phyloP scores from a whole-genome alignment of 2,888 invertebrate genomes.

The Trissoscelio sp. region DNA sequence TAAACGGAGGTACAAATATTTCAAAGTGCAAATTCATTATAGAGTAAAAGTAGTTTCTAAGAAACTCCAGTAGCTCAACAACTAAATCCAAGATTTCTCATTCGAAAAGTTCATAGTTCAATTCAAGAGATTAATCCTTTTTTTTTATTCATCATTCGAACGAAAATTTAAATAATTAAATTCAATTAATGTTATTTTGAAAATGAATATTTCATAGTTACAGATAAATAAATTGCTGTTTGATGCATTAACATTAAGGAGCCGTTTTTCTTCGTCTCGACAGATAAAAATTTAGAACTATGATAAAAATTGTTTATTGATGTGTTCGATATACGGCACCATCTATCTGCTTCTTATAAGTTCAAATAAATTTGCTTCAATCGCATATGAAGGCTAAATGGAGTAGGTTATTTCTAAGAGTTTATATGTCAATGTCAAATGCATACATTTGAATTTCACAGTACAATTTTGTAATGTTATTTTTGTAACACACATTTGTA shows the following conservation, averaged over 20 bases:
- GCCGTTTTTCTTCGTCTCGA: no score
- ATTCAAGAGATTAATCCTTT: slow-evolving; percentile 13
- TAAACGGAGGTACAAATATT: not conserved
- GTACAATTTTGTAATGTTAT: no score
- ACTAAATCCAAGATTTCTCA: slow-evolving; percentile 7
- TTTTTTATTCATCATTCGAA: not conserved
- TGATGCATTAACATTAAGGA: not conserved
- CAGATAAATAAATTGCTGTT: not conserved
- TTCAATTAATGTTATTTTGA: no score
- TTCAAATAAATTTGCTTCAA: slow-evolving; percentile 37
- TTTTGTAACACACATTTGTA: no score
- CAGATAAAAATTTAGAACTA: not conserved
- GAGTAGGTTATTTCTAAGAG: slow-evolving; percentile 30
- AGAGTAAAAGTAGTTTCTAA: slow-evolving; percentile 3
- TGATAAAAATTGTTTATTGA: slow-evolving; percentile 17
- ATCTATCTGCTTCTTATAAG: slow-evolving; percentile 22
- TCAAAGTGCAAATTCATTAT: slow-evolving; percentile 24
- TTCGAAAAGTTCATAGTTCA: slow-evolving; percentile 21
- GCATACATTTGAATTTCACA: slow-evolving; percentile 22
- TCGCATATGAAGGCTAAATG: slow-evolving; percentile 29
- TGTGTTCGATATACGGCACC: not conserved
- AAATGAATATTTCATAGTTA: no score
- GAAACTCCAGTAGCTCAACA: slow-evolving; percentile 13
- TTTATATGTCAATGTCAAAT: slow-evolving; percentile 42
- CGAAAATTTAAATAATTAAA: no score